Percentiles rank a stretch among this genome's conserved stretches.
phyloP scores from a whole-genome alignment of 64 coral and sea anemone genomes.

The Trachythela sp. region DNA sequence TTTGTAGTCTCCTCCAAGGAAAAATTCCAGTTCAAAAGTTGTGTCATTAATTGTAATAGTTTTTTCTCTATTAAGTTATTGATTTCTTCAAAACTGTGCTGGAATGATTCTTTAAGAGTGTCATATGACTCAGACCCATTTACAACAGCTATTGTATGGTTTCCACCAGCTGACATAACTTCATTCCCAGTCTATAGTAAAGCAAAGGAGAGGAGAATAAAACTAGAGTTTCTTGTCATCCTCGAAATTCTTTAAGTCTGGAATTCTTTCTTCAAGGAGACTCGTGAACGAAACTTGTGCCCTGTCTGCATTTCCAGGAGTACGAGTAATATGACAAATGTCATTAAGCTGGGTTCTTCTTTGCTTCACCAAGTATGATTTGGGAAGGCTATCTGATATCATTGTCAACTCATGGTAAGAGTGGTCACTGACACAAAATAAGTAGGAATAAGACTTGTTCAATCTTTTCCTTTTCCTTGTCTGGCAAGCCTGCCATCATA shows the following conservation, averaged over 20 bases:
- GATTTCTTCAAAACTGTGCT: constrained; percentile 11
- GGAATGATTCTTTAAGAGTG: not conserved
- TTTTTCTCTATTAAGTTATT: not conserved
- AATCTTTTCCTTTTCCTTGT: not conserved
- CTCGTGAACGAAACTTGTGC: not conserved
- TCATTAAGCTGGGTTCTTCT: not conserved
- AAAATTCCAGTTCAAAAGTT: not conserved
- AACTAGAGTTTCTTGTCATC: not conserved
- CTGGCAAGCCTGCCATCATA: not conserved
- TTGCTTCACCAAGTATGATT: not conserved
- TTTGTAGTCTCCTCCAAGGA: not conserved
- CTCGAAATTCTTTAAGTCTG: no score
- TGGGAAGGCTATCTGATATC: not conserved
- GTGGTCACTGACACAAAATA: constrained; percentile 6
- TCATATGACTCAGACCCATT: not conserved
- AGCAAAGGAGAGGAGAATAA: not conserved
- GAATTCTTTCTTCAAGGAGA: not conserved
- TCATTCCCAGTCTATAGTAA: not conserved
- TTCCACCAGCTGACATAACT: constrained; percentile 14
- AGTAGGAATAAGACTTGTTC: not conserved
- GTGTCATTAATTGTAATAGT: not conserved
- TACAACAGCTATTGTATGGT: constrained; percentile 10
- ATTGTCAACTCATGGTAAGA: constrained; percentile 8
- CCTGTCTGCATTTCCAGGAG: not conserved
- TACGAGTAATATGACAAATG: constrained; percentile 7